Evolutionary conservation across 2,113 vertebrate species (phyloP), one percentile per base, ranked within the genome.

Genomic region (Ctenodactylus gundi): DNA sequence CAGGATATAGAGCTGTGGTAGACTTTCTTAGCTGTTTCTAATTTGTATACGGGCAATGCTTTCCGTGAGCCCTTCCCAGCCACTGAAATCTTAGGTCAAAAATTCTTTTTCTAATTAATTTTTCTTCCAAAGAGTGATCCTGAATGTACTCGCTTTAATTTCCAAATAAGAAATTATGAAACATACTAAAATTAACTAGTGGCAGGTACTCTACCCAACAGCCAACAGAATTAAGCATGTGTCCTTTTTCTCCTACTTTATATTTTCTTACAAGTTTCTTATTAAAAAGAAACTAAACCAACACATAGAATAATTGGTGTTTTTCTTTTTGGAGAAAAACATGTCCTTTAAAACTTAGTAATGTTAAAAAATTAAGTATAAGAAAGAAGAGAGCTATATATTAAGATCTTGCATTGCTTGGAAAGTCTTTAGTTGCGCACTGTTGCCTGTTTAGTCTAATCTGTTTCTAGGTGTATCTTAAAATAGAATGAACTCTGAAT

Each of bases 401-500:
- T 95, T 80, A 95, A 91, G 64, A 57, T 55, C 25, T 65, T 85
- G 34, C 39, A 91, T 51, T 85, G n/a, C 15, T 55, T 49, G 29
- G 51, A 94, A 44, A 80, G 57, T 88, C 73, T 80, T 87, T 76
- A 39, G 46, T 62, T 93, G 65, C 17, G 65, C 13, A 36, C 34
- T 75, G 76, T 84, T 92, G 29, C 23, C 20, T 87, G 17, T 78
- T 78, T 93, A 73, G 55, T 83, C 67, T 75, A 72, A 86, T 80
- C 29, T 80, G 12, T 76, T 95, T 78, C 70, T 90, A 83, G 25
- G 46, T 65, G 36, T 68, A 58, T 25, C 39, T 53, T 51, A 55
- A 95, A 95, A 96, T 75, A 87, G 53, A 78, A 94, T 92, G 60
- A 80, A 15, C 55, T 62, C 89, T 62, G 31, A n/a, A 31, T 77